Evolutionary conservation across 2,113 vertebrate species (phyloP).

Genomic region (Glaucomys volans): DNA sequence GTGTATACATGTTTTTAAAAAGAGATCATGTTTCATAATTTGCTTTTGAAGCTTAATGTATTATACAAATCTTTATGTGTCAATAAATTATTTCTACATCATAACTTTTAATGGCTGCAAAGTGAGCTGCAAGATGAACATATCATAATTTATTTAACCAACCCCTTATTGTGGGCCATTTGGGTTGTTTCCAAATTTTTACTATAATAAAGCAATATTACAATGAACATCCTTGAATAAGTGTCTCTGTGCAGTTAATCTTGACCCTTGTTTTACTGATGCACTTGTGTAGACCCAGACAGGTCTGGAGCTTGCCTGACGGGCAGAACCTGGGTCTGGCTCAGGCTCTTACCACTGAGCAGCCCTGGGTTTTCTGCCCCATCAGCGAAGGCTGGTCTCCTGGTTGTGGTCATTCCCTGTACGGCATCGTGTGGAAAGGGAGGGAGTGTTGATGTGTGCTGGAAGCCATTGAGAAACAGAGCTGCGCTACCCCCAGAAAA

Average conservation of each 20-base stretch:
- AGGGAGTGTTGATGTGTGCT: too few species aligned
- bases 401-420: neutral
- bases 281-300: neutral
- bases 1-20: neutral
- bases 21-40: conserved; percentile 23
- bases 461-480: neutral
- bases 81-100: conserved; percentile 41
- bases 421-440: neutral
- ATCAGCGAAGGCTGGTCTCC: neutral
- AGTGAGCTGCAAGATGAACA: conserved; percentile 10
- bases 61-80: neutral
- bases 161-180: conserved; percentile 10
- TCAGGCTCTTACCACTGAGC: neutral
- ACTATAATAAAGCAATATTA: neutral
- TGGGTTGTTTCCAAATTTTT: conserved; percentile 54
- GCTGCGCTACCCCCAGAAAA: neutral
- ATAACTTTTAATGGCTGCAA: conserved; percentile 41
- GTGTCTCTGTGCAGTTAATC: neutral
- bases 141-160: conserved; percentile 36
- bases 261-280: neutral
- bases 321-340: neutral
- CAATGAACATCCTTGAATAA: neutral
- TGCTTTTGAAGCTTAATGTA: conserved; percentile 35
- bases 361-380: neutral
- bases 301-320: neutral